Percentiles rank a stretch among this genome's conserved stretches.
Conservation (phyloP, 2,113 vertebrate species). For the Cyanoderma ruficeps region DNA sequence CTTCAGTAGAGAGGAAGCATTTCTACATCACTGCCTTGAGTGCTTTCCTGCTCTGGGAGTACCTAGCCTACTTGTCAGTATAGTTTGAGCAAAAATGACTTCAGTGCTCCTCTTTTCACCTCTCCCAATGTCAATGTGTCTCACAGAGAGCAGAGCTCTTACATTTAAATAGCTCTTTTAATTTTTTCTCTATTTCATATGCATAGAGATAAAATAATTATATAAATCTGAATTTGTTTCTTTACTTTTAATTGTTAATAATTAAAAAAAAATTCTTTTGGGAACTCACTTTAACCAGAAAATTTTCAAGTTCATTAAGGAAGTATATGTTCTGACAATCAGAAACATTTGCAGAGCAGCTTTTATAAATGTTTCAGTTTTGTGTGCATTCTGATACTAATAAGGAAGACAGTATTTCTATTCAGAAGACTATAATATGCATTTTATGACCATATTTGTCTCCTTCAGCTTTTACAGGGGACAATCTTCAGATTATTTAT, state of each 20-base stretch:
- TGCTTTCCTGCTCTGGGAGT: not conserved
- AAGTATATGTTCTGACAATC: not conserved
- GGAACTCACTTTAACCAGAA: not conserved
- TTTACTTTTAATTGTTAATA: not conserved
- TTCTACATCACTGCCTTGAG: not conserved
- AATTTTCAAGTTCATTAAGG: not conserved
- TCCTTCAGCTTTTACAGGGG: not conserved
- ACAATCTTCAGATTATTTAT: not conserved
- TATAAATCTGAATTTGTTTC: not conserved
- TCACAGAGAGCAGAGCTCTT: not conserved
- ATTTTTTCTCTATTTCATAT: not conserved
- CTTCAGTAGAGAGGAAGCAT: not conserved
- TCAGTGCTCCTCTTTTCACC: not conserved
- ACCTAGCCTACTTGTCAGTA: not conserved
- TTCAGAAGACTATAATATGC: not conserved
- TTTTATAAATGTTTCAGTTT: not conserved
- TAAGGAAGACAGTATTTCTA: not conserved
- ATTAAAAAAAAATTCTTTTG: not conserved
- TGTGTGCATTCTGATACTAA: not conserved
- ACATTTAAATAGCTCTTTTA: not conserved
- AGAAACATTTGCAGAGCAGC: not conserved
- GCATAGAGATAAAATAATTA: not conserved
- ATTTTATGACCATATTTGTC: not conserved
- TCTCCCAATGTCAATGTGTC: not conserved
- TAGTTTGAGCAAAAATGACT: not conserved